A percentile compares a stretch with the other conserved stretches of the same genome.
Evolutionary conservation across 2,888 invertebrate genomes (phyloP).

Genomic region (Dryobota labecula): DNA sequence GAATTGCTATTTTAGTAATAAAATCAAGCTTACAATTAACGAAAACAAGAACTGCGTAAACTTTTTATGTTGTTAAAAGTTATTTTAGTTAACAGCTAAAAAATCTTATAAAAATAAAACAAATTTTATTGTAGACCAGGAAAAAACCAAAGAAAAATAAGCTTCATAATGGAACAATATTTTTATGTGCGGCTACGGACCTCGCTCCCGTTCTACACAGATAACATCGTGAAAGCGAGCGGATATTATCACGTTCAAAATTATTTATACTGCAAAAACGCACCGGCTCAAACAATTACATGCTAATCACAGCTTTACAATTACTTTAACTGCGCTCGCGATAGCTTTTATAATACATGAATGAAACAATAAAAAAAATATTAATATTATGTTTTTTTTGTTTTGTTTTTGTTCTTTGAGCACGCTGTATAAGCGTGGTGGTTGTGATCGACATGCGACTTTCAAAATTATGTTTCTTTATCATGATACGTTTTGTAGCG

Average conservation of each 20-base stretch:
- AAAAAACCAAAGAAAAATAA: slow-evolving; percentile 9
- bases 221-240: slow-evolving; percentile 74
- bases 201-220: slow-evolving; percentile 66
- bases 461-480: slow-evolving; percentile 38
- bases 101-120: slow-evolving; percentile 9
- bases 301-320: slow-evolving; percentile 83
- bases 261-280: slow-evolving; percentile 76
- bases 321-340: slow-evolving; percentile 73
- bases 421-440: slow-evolving; percentile 59
- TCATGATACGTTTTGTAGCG: slow-evolving; percentile 14
- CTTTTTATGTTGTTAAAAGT: neutral
- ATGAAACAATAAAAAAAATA: slow-evolving; percentile 60
- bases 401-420: slow-evolving; percentile 41
- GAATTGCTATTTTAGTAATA: neutral
- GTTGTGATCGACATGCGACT: slow-evolving; percentile 48
- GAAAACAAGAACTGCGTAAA: neutral
- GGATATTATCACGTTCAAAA: slow-evolving; percentile 72
- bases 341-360: slow-evolving; percentile 68
- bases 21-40: neutral
- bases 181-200: slow-evolving; percentile 48
- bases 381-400: too few relatives aligned
- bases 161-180: slow-evolving; percentile 25
- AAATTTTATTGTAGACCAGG: too few relatives aligned
- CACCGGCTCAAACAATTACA: slow-evolving; percentile 78
- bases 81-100: neutral